These are phyloP conservation scores for Heterohyrax brucei DNA, from an alignment of 2,797 vertebrate species.

Conservation along the genomic window DNA sequence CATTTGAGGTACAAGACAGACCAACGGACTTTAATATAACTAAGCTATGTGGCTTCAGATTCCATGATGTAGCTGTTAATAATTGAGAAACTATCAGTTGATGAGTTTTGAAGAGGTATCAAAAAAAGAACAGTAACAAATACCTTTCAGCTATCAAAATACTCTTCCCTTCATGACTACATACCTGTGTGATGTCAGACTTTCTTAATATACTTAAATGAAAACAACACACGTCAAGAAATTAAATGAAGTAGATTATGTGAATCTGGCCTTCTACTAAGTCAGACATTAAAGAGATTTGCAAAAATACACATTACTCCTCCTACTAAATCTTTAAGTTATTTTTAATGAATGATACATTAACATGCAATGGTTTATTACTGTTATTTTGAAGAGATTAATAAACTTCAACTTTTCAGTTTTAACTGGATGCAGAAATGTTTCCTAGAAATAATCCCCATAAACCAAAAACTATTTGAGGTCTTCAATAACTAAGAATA, in stretches of 20 bases:
- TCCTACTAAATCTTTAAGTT: not conserved
- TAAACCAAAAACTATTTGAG: conserved; percentile 18
- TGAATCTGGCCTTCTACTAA: conserved; percentile 4
- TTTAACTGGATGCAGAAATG: not conserved
- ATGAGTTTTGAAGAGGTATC: not conserved
- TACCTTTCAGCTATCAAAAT: conserved; percentile 17
- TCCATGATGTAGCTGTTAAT: no score
- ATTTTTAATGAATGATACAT: not conserved
- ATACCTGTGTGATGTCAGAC: not conserved
- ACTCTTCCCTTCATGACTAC: not conserved
- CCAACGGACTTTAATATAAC: no score
- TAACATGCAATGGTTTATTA: conserved; percentile 38
- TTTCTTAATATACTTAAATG: not conserved
- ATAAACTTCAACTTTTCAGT: conserved; percentile 18
- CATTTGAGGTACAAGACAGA: no score
- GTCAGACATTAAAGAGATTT: not conserved
- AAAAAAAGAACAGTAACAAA: conserved; percentile 28
- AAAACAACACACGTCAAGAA: conserved; percentile 6
- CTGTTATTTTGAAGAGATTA: conserved; percentile 2
- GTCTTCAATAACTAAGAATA: not conserved
- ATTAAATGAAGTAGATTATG: conserved; percentile 6
- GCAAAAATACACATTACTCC: not conserved
- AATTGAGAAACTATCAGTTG: no score
- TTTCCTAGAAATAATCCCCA: not conserved
- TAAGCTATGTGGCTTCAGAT: no score